These are phyloP conservation scores for Perdix hodgsoniae DNA, from an alignment of 2,797 vertebrate genomes.

Conservation along the genomic window DNA sequence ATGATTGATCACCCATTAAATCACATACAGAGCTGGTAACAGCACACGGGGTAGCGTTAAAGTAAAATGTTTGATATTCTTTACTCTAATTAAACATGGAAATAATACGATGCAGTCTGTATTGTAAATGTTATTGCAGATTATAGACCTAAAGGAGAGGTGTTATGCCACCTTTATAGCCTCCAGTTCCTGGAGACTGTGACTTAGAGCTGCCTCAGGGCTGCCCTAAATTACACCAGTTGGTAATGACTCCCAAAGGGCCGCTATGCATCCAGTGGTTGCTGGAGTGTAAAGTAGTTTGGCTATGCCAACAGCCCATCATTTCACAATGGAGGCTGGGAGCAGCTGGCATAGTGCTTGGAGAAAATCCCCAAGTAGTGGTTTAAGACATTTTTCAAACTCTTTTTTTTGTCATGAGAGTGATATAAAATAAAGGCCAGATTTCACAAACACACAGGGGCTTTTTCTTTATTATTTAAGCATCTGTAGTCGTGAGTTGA, in stretches of 20 bases:
- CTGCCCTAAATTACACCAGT: conserved; percentile 75
- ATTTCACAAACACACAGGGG: conserved; percentile 48
- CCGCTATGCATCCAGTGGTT: conserved; percentile 71
- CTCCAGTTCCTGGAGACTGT: conserved; percentile 58
- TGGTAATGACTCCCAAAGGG: conserved; percentile 71
- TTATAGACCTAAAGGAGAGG: conserved; percentile 70
- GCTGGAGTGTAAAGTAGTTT: conserved; percentile 75
- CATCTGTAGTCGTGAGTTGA: conserved; percentile 30
- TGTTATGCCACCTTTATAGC: conserved; percentile 74
- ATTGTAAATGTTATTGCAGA: conserved; percentile 73
- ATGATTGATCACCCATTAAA: conserved; percentile 76
- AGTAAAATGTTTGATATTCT: conserved; percentile 65
- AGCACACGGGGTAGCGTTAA: conserved; percentile 64
- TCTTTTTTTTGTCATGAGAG: conserved; percentile 65
- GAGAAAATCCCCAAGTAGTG: conserved; percentile 73
- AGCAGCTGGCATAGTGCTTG: conserved; percentile 72
- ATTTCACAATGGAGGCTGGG: conserved; percentile 67
- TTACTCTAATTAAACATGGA: conserved; percentile 65
- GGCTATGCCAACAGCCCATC: conserved; percentile 70
- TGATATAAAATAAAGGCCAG: conserved; percentile 65
- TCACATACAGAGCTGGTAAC: conserved; percentile 63
- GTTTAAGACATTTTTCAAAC: conserved; percentile 73
- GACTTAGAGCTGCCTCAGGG: conserved; percentile 72
- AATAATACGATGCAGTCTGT: conserved; percentile 63
- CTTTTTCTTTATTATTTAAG: conserved; percentile 53